These are phyloP conservation scores for Gnathonemus longibarbis DNA, from an alignment of 2,113 vertebrate species.

Conservation along the genomic window DNA sequence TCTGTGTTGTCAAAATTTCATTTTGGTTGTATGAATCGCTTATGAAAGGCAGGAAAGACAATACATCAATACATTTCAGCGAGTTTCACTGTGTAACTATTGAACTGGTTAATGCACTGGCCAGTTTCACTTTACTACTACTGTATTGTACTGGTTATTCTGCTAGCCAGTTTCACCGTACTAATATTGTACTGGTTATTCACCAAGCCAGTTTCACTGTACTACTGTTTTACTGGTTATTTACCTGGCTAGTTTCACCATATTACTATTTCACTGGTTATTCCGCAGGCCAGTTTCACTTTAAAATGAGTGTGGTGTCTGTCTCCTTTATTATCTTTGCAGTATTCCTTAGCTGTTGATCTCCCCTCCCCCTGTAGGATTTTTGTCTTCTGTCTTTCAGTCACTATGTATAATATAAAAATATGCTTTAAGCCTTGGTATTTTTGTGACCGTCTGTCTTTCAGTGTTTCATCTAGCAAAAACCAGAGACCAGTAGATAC, in stretches of 20 bases:
- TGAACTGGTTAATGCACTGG: not conserved
- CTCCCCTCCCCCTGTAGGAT: not conserved
- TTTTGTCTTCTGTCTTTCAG: conserved; percentile 2
- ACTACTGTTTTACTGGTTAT: not conserved
- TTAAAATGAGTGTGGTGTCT: not conserved
- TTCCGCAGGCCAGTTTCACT: not conserved
- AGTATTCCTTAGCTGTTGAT: not conserved
- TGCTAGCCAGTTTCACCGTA: not conserved
- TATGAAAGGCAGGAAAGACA: not conserved
- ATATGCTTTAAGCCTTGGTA: conserved; percentile 16
- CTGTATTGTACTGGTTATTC: not conserved
- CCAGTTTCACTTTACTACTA: conserved; percentile 11
- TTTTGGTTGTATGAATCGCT: not conserved
- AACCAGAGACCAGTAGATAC: conserved; percentile 25
- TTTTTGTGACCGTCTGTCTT: not conserved
- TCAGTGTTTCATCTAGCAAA: conserved; percentile 16
- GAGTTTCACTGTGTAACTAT: not conserved
- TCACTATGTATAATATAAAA: not conserved
- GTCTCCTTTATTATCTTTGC: not conserved
- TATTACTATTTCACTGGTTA: not conserved
- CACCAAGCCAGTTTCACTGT: not conserved
- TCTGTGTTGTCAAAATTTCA: conserved; percentile 1
- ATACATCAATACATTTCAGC: not conserved
- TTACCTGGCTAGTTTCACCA: not conserved
- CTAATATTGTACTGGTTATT: not conserved